Conservation (phyloP, 1,140 invertebrate genomes). For the Drosophila sproati region DNA sequence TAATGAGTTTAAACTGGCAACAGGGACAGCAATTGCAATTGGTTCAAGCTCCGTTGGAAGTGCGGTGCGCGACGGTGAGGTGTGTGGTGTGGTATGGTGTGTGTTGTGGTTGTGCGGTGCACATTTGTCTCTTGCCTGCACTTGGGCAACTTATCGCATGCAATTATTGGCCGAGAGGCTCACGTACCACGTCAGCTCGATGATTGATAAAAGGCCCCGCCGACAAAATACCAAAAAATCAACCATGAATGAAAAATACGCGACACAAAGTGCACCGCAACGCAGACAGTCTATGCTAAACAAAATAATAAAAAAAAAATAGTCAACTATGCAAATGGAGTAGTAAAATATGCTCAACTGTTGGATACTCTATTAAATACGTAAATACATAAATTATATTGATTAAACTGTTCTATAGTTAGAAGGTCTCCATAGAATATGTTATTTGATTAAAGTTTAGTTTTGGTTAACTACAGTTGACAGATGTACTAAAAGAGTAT, state of each 20-base stretch:
- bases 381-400: too few species aligned
- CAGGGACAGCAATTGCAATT: conserved; percentile 43
- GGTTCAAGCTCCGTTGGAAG: neutral
- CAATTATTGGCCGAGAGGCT: conserved; percentile 78
- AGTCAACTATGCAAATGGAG: neutral
- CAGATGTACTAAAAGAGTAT: too few species aligned
- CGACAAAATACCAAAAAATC: conserved; percentile 76
- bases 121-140: conserved; percentile 42
- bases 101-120: neutral
- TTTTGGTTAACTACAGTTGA: too few species aligned
- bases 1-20: conserved; percentile 74
- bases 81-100: neutral
- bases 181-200: conserved; percentile 63
- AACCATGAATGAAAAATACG: conserved; percentile 74
- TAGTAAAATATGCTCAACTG: neutral
- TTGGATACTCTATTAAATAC: neutral
- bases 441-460: too few species aligned
- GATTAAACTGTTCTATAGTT: too few species aligned
- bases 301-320: neutral
- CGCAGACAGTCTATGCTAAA: conserved; percentile 55
- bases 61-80: neutral
- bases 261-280: conserved; percentile 63
- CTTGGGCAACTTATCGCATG: conserved; percentile 76
- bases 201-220: conserved; percentile 77
- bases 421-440: too few species aligned